These are phyloP conservation scores for Drosophila atripex DNA, from an alignment of 2,888 invertebrate genomes.

Conservation along the genomic window DNA sequence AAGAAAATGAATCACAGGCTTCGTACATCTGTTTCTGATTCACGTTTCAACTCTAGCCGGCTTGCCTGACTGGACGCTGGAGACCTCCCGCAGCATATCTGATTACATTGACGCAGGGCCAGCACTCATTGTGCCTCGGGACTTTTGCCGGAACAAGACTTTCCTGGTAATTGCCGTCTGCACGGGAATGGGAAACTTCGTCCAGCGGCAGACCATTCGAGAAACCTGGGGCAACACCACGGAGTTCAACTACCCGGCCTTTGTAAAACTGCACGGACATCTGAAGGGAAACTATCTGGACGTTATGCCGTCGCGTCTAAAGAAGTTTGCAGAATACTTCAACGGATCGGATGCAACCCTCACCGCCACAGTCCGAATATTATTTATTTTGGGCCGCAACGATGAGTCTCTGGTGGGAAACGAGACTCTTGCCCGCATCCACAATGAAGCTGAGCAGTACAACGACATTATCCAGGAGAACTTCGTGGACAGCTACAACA, in stretches of 20 bases:
- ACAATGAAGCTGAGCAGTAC: conserved; percentile 87
- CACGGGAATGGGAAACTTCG: conserved; percentile 89
- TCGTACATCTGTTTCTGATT: conserved; percentile 1
- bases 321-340: conserved; percentile 75
- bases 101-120: conserved; percentile 89
- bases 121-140: conserved; percentile 86
- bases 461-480: conserved; percentile 93
- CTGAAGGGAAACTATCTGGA: conserved; percentile 78
- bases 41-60: conserved; percentile 81
- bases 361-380: conserved; percentile 69
- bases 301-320: conserved; percentile 64
- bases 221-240: conserved; percentile 84
- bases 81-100: conserved; percentile 89
- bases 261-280: conserved; percentile 79
- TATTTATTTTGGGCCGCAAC: conserved; percentile 81
- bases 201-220: conserved; percentile 85
- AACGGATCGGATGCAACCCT: conserved; percentile 40
- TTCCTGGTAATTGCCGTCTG: conserved; percentile 90
- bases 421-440: conserved; percentile 87
- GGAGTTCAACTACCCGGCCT: conserved; percentile 82
- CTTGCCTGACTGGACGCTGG: conserved; percentile 89
- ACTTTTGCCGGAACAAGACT: conserved; percentile 85
- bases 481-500: conserved; percentile 93
- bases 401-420: conserved; percentile 81
- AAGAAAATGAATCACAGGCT: conserved; percentile 25